Percentiles rank a stretch among this genome's conserved stretches.
These are phyloP conservation scores for Chaetoderma sp. DNA, from an alignment of 2,888 invertebrate genomes.

Conservation along the genomic window DNA sequence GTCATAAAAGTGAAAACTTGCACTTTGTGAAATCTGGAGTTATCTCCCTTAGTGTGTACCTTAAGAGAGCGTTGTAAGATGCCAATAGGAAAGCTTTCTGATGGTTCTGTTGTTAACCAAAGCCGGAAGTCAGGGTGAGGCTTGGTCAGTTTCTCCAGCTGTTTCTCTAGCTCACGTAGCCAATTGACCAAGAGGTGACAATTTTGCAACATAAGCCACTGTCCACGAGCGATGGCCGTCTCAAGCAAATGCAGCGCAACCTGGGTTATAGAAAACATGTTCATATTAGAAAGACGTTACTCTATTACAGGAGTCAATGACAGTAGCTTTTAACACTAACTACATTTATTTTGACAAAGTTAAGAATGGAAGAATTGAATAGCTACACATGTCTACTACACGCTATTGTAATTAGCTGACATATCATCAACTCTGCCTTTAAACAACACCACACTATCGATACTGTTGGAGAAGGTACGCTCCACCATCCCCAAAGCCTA, in stretches of 20 bases:
- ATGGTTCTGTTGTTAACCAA: slow-evolving; percentile 93
- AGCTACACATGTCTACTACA: too few relatives aligned
- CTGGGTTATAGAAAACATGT: slow-evolving; percentile 69
- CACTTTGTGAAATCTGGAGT: too few relatives aligned
- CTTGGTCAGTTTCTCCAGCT: slow-evolving; percentile 81
- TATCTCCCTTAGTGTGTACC: too few relatives aligned
- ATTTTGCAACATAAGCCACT: slow-evolving; percentile 94
- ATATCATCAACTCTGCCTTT: too few relatives aligned
- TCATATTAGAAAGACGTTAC: not conserved
- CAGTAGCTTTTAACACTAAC: too few relatives aligned
- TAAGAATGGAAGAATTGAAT: too few relatives aligned
- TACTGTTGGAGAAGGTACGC: too few relatives aligned
- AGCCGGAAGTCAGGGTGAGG: slow-evolving; percentile 92
- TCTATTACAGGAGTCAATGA: not conserved
- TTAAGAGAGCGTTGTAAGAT: slow-evolving; percentile 87
- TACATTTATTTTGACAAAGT: not conserved
- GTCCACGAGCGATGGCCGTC: slow-evolving; percentile 74
- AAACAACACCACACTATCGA: too few relatives aligned
- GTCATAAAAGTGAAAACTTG: too few relatives aligned
- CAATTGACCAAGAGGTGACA: slow-evolving; percentile 88
- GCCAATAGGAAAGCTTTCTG: slow-evolving; percentile 88
- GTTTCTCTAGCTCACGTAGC: slow-evolving; percentile 84
- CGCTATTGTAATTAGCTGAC: too few relatives aligned
- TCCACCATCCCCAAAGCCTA: too few relatives aligned
- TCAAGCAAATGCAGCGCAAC: slow-evolving; percentile 74